Conservation (phyloP, 2,888 invertebrate genomes). For the Agrochola lota region DNA sequence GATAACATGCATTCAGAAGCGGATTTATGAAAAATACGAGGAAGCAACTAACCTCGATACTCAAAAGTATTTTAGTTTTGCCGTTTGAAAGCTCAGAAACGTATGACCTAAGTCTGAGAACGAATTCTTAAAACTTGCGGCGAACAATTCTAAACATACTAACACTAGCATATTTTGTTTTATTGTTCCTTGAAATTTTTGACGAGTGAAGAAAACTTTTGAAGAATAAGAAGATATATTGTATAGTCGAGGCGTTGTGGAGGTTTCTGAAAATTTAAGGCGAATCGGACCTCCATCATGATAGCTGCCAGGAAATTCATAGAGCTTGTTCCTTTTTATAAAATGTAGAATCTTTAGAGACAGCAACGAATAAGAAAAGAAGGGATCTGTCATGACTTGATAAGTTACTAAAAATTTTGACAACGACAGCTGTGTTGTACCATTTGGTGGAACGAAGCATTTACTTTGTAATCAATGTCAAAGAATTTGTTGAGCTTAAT, state of each 20-base stretch:
- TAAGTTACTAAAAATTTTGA: not conserved
- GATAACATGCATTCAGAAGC: conserved; percentile 54
- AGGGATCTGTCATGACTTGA: not conserved
- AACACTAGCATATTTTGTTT: conserved; percentile 32
- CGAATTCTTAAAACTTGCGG: conserved; percentile 30
- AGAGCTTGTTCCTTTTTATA: conserved; percentile 12
- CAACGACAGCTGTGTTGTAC: not conserved
- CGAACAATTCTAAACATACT: conserved; percentile 35
- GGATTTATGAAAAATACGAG: conserved; percentile 53
- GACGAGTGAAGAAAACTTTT: conserved; percentile 13
- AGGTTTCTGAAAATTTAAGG: conserved; percentile 17
- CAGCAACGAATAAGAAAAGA: not conserved
- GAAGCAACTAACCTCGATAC: conserved; percentile 48
- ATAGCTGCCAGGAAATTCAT: conserved; percentile 6
- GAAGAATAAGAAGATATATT: conserved; percentile 8
- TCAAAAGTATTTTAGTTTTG: conserved; percentile 41
- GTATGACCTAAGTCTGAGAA: conserved; percentile 30
- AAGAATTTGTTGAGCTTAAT: not conserved
- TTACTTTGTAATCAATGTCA: not conserved
- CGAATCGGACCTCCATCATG: not conserved
- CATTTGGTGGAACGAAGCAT: not conserved
- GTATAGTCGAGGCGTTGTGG: not conserved
- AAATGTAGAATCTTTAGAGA: conserved; percentile 14
- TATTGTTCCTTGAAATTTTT: conserved; percentile 38
- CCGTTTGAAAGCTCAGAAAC: conserved; percentile 35